Conservation (phyloP, 2,888 invertebrate genomes). For the Drosophila dives region DNA sequence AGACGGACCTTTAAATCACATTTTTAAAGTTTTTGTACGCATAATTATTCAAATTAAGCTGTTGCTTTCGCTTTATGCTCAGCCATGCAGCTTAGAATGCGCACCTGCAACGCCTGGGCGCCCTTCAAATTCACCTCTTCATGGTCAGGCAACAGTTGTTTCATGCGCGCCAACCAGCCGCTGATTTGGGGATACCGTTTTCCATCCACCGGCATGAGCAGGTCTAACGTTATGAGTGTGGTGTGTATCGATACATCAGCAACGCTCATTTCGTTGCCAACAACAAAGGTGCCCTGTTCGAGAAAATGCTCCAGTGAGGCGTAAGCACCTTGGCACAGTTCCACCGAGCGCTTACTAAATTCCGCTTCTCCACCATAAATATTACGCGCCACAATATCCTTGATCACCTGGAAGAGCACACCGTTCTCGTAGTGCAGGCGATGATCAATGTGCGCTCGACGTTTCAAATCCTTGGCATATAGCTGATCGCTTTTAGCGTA, state of each 20-base stretch:
- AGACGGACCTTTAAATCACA: neutral
- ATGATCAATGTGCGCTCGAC: constrained; percentile 86
- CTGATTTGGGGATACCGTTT: constrained; percentile 67
- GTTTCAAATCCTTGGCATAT: constrained; percentile 86
- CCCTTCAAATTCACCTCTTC: constrained; percentile 81
- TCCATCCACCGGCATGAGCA: constrained; percentile 81
- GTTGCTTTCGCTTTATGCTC: constrained; percentile 60
- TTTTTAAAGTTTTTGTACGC: neutral
- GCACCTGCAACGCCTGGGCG: constrained; percentile 72
- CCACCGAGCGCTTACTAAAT: constrained; percentile 73
- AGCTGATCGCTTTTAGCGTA: constrained; percentile 86
- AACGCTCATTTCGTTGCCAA: constrained; percentile 77
- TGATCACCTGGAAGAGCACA: constrained; percentile 85
- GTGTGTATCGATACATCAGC: constrained; percentile 86
- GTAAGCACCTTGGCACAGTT: constrained; percentile 79
- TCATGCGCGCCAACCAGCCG: constrained; percentile 81
- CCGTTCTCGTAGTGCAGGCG: constrained; percentile 86
- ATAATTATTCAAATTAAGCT: constrained; percentile 3
- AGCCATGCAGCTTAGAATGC: constrained; percentile 72
- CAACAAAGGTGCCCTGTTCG: constrained; percentile 73
- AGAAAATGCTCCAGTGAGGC: constrained; percentile 83
- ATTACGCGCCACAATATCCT: constrained; percentile 83
- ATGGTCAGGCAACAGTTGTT: constrained; percentile 76
- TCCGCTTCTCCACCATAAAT: constrained; percentile 77
- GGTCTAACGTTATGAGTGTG: constrained; percentile 82